A percentile compares a stretch with the other conserved stretches of the same genome.
These are phyloP conservation scores for Epinephelus coioides DNA, from an alignment of 2,797 vertebrate genomes.

Conservation along the genomic window DNA sequence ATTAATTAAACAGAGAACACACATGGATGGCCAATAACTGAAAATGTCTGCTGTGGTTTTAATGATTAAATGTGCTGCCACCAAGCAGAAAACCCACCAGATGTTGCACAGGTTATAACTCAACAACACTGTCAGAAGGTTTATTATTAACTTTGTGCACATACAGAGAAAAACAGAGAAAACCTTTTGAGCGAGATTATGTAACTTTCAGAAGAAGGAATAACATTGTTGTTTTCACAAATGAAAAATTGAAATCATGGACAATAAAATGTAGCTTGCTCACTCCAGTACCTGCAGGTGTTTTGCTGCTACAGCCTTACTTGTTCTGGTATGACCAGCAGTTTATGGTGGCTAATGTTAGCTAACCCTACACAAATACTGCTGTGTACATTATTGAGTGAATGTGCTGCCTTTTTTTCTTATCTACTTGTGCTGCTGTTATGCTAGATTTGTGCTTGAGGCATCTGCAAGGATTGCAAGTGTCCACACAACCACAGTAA, in stretches of 20 bases:
- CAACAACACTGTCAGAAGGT: not conserved
- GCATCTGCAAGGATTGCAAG: too few species aligned
- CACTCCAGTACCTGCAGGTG: not conserved
- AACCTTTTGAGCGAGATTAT: not conserved
- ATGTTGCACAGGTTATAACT: not conserved
- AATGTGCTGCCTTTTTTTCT: too few species aligned
- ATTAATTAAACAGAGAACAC: conserved; percentile 32
- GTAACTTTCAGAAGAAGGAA: not conserved
- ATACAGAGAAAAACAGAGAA: not conserved
- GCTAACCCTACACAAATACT: too few species aligned
- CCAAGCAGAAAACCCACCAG: not conserved
- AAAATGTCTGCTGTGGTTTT: conserved; percentile 14
- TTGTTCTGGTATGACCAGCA: not conserved
- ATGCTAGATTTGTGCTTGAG: too few species aligned
- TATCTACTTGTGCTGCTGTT: too few species aligned
- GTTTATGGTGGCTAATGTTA: not conserved
- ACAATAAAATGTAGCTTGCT: not conserved
- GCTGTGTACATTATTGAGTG: too few species aligned
- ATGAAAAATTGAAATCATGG: not conserved
- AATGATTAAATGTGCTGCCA: not conserved
- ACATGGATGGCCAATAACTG: conserved; percentile 17
- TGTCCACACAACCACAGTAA: too few species aligned
- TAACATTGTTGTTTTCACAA: not conserved
- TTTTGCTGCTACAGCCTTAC: not conserved
- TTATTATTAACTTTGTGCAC: not conserved